Evolutionary conservation across 2,888 invertebrate species (phyloP).

Genomic region (Protodeltote pygarga): DNA sequence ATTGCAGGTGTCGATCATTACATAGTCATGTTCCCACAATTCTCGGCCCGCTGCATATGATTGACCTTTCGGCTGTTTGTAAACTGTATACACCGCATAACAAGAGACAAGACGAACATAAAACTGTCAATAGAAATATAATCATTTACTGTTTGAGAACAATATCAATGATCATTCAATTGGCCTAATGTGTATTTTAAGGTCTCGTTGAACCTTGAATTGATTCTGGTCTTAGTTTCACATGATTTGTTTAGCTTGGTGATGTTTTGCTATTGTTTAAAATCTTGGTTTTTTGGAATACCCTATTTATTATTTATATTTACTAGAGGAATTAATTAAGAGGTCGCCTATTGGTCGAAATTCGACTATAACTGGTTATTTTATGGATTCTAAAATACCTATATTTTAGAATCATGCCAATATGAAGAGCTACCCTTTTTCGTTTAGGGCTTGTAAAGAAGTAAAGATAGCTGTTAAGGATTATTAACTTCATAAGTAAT

Average conservation of each 20-base stretch:
- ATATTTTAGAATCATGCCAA: too few relatives aligned
- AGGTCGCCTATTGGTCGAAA: too few relatives aligned
- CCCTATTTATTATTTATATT: too few relatives aligned
- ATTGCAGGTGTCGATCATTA: constrained; percentile 40
- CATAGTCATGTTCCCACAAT: constrained; percentile 47
- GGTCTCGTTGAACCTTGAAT: constrained; percentile 14
- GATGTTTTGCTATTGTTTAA: too few relatives aligned
- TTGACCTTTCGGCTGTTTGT: constrained; percentile 54
- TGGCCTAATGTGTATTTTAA: constrained; percentile 19
- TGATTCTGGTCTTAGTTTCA: not conserved
- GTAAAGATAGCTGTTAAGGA: too few relatives aligned
- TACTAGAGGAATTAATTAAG: too few relatives aligned
- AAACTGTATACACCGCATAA: constrained; percentile 26
- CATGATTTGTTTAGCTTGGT: too few relatives aligned
- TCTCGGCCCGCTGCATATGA: constrained; percentile 50
- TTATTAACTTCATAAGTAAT: not conserved
- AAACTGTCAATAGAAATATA: constrained; percentile 46
- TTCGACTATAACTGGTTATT: too few relatives aligned
- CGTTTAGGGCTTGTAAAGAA: too few relatives aligned
- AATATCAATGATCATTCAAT: constrained; percentile 48
- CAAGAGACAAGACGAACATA: constrained; percentile 29
- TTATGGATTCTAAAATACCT: too few relatives aligned
- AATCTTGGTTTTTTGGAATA: too few relatives aligned
- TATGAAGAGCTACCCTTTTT: too few relatives aligned
- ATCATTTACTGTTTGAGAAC: constrained; percentile 35